Evolutionary conservation across 1,140 invertebrate genomes (phyloP).

Genomic region (Drosophila gunungcola): DNA sequence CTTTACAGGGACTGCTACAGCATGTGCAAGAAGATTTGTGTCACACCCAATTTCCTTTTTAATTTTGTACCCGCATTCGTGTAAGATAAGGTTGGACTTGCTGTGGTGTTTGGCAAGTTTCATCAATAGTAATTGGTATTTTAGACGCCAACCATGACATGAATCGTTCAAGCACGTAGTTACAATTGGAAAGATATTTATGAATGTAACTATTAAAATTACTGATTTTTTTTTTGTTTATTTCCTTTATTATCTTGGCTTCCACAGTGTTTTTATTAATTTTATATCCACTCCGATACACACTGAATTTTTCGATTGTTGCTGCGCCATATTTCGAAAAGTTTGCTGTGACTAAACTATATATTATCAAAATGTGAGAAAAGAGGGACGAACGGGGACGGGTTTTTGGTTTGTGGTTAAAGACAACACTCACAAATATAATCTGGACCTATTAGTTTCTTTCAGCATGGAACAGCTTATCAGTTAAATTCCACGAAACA

Average conservation of each 20-base stretch:
- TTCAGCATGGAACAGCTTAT: neutral
- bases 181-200: too few species aligned
- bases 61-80: neutral
- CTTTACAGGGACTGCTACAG: neutral
- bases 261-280: too few species aligned
- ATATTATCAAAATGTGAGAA: neutral
- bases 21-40: constrained; percentile 1
- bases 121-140: constrained; percentile 24
- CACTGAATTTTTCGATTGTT: neutral
- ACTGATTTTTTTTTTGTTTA: too few species aligned
- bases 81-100: constrained; percentile 5
- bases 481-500: neutral
- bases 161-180: too few species aligned
- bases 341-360: constrained; percentile 3
- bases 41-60: constrained; percentile 2
- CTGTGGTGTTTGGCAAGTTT: constrained; percentile 24
- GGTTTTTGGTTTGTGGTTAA: constrained; percentile 3
- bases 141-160: constrained; percentile 24
- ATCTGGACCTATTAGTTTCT: neutral
- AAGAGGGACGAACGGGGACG: constrained; percentile 6
- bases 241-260: too few species aligned
- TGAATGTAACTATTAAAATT: too few species aligned
- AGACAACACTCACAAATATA: neutral
- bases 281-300: too few species aligned
- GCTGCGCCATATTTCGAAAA: constrained; percentile 14